Evolutionary conservation across 2,797 vertebrate genomes (phyloP), one percentile per base, ranked within the genome.

Genomic region (Hozukius guyotensis): DNA sequence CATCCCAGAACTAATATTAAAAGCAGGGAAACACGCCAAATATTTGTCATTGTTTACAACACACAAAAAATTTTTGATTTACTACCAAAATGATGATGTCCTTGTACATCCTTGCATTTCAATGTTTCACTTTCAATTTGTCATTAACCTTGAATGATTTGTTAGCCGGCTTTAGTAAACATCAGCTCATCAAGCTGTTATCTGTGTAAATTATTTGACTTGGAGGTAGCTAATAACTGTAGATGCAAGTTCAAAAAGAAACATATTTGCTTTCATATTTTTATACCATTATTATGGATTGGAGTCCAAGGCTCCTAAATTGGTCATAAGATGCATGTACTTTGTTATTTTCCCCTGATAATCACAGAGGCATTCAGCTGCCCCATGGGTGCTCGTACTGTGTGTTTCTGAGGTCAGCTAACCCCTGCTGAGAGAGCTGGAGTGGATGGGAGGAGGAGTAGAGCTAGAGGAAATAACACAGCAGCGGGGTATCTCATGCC

Each of bases 381-480:
- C 92, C 86, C 84, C 83, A 65, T 89, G 83, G 83, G 90, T 86
- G 74, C 77, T 79, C 27, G 1, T 75, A 46, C 76, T 80, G 83
- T 86, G 80, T 88, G 87, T 91, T 92, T 94, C 83, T 79, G 92
- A 87, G 93, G 90, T 93, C 86, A 88, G 87, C 86, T 78, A 68
- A 77, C 86, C 81, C 93, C 92, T 55, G 90, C 87, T 83, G 89
- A 82, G 91, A 71, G 77, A 62, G 77, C 75, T 80, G 76, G 80
- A 92, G 89, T 88, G 89, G 86, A 91, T 88, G 81, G 82, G 85
- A 89, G 81, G 82, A 83, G 77, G 84, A 86, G 83, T 55, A 75
- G 79, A 70, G 91, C 92, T 79, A 63, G 86, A 94, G 94, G 94
- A 95, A 95, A 94, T 94, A 93, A 94, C 94, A 93, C 84, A 93